These are phyloP conservation scores for Hyperoplus lanceolatus DNA, from an alignment of 2,797 vertebrate species.

Conservation along the genomic window DNA sequence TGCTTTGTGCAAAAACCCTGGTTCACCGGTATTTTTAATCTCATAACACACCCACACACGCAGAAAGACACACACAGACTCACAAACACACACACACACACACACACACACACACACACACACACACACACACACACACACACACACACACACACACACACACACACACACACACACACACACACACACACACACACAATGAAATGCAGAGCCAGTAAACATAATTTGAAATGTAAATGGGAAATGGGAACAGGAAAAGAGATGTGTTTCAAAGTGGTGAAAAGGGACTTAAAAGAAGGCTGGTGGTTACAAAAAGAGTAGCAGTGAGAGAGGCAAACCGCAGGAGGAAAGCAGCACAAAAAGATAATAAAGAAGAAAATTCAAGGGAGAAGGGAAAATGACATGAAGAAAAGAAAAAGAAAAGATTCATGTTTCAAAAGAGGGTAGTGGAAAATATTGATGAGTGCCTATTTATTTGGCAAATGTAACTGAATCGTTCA, in stretches of 20 bases:
- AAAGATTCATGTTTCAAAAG: neutral
- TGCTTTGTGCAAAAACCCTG: constrained; percentile 57
- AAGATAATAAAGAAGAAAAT: constrained; percentile 32
- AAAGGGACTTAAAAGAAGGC: constrained; percentile 6
- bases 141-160: constrained; percentile 8
- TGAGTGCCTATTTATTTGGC: constrained; percentile 5
- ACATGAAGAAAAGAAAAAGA: constrained; percentile 9
- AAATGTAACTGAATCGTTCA: constrained; percentile 17
- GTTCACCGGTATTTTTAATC: constrained; percentile 67
- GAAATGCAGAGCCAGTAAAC: constrained; percentile 47
- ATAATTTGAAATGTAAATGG: constrained; percentile 76
- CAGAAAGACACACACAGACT: constrained; percentile 30
- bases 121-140: constrained; percentile 25
- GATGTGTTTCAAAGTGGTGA: constrained; percentile 44
- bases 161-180: constrained; percentile 25
- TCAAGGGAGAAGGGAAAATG: constrained; percentile 25
- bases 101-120: constrained; percentile 9
- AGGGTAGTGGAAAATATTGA: constrained; percentile 12
- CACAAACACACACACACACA: constrained; percentile 3
- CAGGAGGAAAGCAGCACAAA: constrained; percentile 22
- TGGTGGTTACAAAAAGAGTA: constrained; percentile 16
- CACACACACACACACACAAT: neutral
- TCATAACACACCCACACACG: constrained; percentile 55
- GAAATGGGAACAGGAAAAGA: constrained; percentile 65
- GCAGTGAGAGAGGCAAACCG: neutral